Evolutionary conservation across 2,797 vertebrate genomes (phyloP), one percentile per base, ranked within the genome.

Genomic region (Cyclopterus lumpus): DNA sequence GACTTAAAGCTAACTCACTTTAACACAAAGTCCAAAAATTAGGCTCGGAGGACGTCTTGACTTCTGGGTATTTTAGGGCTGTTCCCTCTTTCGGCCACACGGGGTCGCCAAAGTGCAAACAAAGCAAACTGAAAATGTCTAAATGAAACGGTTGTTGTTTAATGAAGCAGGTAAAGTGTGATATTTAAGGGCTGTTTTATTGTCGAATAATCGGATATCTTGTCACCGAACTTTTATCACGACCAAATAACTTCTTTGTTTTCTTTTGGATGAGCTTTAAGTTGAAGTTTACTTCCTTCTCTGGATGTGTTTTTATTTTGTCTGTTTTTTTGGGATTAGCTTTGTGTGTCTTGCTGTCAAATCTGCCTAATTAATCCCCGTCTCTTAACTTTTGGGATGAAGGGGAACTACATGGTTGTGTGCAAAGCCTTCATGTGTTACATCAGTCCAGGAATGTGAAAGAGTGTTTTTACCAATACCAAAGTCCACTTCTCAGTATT

Each of bases 71-170:
- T 44, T n/a, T 22, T 49, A 0, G 15, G 42, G 20, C 64, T 74
- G 32, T 75, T 40, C 51, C 79, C 12, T 53, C 3, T 40, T 64
- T 71, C 57, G 59, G 59, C 85, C 85, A 79, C 4, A 0, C n/a
- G 79, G 64, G 34, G 73, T 0, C 58, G 22, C 77, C 71, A 75
- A 20, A 16, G 36, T 28, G 59, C 57, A 63, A 49, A 65, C n/a
- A n/a, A n/a, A 1, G 32, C 32, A 32, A 32, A 32, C 32, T n/a
- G n/a, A n/a, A n/a, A n/a, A 42, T 9, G 44, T 54, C 18, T 61
- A 8, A 46, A 38, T 72, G 6, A 57, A 55, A 26, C 4, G 40
- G 34, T 10, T 32, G 34, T 10, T 32, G 11, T 32, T 67, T 5
- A 58, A 5, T 7, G 3, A 20, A 32, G 22, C 20, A 53, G 16